Percentiles rank a stretch among this genome's conserved stretches.
phyloP scores from a whole-genome alignment of 2,113 vertebrate genomes.

The Perca schrenkii region DNA sequence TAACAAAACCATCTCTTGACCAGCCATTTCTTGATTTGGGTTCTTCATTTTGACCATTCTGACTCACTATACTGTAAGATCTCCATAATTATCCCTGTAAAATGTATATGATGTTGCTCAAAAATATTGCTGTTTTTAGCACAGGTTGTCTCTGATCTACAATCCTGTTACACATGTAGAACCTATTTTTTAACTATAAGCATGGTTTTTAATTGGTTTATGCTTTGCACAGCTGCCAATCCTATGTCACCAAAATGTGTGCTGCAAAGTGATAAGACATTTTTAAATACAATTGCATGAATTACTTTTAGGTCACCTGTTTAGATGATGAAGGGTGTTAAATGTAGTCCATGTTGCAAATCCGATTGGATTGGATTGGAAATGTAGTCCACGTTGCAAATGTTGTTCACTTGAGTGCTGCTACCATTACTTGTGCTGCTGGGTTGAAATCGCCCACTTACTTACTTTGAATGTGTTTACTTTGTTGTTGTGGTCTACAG shows the following conservation, averaged over 20 bases:
- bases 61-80: neutral
- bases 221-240: neutral
- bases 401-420: neutral
- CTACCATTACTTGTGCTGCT: neutral
- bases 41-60: neutral
- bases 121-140: neutral
- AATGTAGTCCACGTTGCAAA: neutral
- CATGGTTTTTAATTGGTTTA: neutral
- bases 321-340: neutral
- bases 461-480: neutral
- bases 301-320: neutral
- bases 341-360: neutral
- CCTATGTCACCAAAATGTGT: neutral
- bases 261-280: neutral
- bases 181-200: neutral
- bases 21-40: neutral
- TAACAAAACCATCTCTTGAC: neutral
- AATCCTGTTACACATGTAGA: neutral
- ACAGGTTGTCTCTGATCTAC: neutral
- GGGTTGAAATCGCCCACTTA: neutral
- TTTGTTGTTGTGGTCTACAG: neutral
- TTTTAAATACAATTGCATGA: neutral
- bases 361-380: too few relatives aligned
- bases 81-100: neutral
- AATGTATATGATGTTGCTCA: neutral